A percentile compares a stretch with the other conserved stretches of the same genome.
phyloP scores from a whole-genome alignment of 2,888 invertebrate genomes.

The Agrypnus murinus region DNA sequence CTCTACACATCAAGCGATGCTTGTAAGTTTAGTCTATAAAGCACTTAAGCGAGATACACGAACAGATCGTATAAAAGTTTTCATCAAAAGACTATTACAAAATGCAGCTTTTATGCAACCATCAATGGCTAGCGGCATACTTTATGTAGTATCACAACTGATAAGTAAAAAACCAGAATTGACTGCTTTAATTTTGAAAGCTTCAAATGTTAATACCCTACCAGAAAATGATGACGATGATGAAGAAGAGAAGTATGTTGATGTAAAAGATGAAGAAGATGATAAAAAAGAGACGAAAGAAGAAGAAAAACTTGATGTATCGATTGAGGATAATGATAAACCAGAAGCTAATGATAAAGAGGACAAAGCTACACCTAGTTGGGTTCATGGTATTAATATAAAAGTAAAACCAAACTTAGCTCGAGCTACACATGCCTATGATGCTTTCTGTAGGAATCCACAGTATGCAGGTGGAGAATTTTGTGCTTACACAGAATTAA shows the following conservation, averaged over 20 bases:
- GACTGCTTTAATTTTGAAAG: slow-evolving; percentile 61
- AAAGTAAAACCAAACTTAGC: slow-evolving; percentile 51
- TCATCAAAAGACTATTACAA: slow-evolving; percentile 89
- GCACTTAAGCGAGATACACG: slow-evolving; percentile 87
- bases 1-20: slow-evolving; percentile 83
- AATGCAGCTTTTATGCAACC: slow-evolving; percentile 77
- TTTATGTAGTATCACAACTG: slow-evolving; percentile 86
- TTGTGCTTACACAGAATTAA: slow-evolving; percentile 84
- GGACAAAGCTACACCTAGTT: slow-evolving; percentile 52
- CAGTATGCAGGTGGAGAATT: slow-evolving; percentile 85
- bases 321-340: too few species aligned
- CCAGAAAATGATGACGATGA: slow-evolving; percentile 58
- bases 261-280: slow-evolving; percentile 59
- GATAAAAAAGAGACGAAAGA: slow-evolving; percentile 38
- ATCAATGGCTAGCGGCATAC: slow-evolving; percentile 86
- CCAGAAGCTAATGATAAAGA: neutral
- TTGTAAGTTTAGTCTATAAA: slow-evolving; percentile 91
- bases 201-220: slow-evolving; percentile 54
- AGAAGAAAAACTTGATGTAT: neutral
- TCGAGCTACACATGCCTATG: slow-evolving; percentile 73
- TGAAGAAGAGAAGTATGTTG: slow-evolving; percentile 63
- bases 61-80: slow-evolving; percentile 82
- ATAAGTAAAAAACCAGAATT: slow-evolving; percentile 67
- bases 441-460: slow-evolving; percentile 87
- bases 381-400: slow-evolving; percentile 63